These are phyloP conservation scores for Catharus ustulatus DNA, from an alignment of 2,797 vertebrate species.

Conservation along the genomic window DNA sequence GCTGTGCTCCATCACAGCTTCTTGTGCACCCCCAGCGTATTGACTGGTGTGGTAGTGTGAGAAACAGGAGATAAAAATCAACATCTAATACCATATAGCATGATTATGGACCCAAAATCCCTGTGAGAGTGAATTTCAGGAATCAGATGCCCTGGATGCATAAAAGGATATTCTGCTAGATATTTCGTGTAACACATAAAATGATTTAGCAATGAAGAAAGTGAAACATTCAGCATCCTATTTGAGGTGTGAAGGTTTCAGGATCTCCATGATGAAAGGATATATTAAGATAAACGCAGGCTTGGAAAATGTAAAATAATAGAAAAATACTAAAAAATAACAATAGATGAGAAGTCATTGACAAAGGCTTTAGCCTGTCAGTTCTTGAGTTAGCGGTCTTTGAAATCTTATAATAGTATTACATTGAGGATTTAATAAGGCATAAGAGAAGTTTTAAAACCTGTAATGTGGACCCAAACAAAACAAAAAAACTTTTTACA, in stretches of 20 bases:
- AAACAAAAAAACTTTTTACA: not conserved
- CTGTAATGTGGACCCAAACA: not conserved
- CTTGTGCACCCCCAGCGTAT: not conserved
- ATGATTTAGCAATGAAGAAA: not conserved
- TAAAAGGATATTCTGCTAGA: not conserved
- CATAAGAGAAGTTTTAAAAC: not conserved
- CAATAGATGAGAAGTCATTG: not conserved
- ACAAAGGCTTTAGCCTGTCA: not conserved
- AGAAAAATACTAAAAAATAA: not conserved
- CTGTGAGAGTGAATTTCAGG: not conserved
- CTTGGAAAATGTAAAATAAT: not conserved
- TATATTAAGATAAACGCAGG: not conserved
- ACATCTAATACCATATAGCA: not conserved
- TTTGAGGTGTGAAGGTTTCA: not conserved
- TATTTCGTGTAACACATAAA: not conserved
- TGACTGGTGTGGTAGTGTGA: not conserved
- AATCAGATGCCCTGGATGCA: not conserved
- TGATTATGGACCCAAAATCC: not conserved
- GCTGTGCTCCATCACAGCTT: not conserved
- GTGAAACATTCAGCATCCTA: not conserved
- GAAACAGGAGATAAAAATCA: not conserved
- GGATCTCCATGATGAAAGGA: not conserved
- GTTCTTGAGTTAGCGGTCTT: not conserved
- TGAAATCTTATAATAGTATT: not conserved
- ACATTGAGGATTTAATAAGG: not conserved